Evolutionary conservation across 2,888 invertebrate species (phyloP).

Genomic region (Polymixis flavicincta): DNA sequence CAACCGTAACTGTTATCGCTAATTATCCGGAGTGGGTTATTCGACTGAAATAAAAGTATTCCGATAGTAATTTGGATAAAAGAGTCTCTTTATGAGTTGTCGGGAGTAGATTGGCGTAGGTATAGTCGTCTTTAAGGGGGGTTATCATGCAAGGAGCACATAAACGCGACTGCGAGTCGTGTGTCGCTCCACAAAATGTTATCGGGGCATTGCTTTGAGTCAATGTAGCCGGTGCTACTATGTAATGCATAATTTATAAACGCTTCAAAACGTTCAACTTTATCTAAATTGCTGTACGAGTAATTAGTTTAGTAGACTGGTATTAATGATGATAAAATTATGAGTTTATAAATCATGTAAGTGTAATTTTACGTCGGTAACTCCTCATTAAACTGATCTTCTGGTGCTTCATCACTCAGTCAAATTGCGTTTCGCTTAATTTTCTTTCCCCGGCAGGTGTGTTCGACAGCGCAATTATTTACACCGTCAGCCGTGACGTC

Average conservation of each 20-base stretch:
- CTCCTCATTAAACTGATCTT: conserved; percentile 90
- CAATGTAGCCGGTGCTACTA: conserved; percentile 63
- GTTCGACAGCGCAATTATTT: conserved; percentile 91
- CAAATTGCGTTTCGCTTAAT: conserved; percentile 91
- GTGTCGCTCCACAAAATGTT: conserved; percentile 76
- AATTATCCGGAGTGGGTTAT: conserved; percentile 83
- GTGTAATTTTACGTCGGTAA: conserved; percentile 86
- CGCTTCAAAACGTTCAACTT: conserved; percentile 63
- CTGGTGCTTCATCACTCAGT: conserved; percentile 90
- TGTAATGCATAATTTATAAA: conserved; percentile 59
- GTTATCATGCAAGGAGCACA: conserved; percentile 84
- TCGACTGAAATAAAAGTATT: conserved; percentile 82
- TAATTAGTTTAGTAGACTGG: conserved; percentile 73
- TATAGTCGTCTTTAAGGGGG: conserved; percentile 78
- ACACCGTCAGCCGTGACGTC: conserved; percentile 88
- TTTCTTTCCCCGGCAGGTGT: conserved; percentile 90
- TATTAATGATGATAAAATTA: conserved; percentile 73
- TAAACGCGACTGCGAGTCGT: conserved; percentile 81
- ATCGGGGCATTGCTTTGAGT: conserved; percentile 73
- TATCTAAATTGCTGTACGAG: conserved; percentile 71
- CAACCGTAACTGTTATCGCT: conserved; percentile 77
- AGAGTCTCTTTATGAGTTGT: conserved; percentile 81
- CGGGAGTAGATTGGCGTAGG: conserved; percentile 79
- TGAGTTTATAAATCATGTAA: conserved; percentile 61
- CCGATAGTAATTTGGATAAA: conserved; percentile 84